Base-by-base conservation (phyloP, 2,797 vertebrate genomes). In the Acropternis orthonyx region DNA sequence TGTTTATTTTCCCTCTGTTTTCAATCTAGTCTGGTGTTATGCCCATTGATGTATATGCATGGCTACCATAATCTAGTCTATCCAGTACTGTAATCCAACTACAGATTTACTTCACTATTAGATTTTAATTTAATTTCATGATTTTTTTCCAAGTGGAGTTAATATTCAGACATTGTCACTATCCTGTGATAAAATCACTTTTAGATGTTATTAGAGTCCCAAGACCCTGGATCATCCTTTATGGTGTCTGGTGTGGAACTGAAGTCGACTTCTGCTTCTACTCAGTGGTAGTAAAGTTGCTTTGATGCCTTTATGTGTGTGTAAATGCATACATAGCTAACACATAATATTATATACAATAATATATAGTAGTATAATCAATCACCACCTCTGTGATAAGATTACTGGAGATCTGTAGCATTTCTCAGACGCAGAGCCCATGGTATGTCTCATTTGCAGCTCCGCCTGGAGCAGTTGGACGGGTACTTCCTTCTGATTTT, bases 1-100 rank as follows among this genome's bases (percentile, higher is more conserved):
- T 54, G 4, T 93, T 95, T 78, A 14, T 85, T 92, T 88, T 84
- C 55, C 27, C 82, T 85, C 26, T 84, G 69, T 32, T 93, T 89
- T 80, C 61, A 66, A 10, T 75, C 46, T 66, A 39, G 32, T 55
- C 23, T 72, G 62, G 15, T 71, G 44, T 72, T 54, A 65, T 1
- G 1, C 63, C 46, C 54, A 3, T 19, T 85, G 52, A 68, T 44
- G 14, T 61, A 15, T 34, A 16, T 52, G 3, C 27, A 18, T 11
- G n/a, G 18, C 48, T 91, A 26, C 37, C 37, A 67, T 67, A 77
- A 58, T 26, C 9, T 27, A 54, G 23, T 34, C 62, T 46, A 32
- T 28, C 18, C 27, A 49, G 16, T 59, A 16, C 52, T 84, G 37
- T 65, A 72, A 91, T 72, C 28, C 23, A 61, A 3, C 12, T 30